Evolutionary conservation across 2,113 vertebrate species (phyloP), one percentile per base, ranked within the genome.

Genomic region (Tamias sibiricus): DNA sequence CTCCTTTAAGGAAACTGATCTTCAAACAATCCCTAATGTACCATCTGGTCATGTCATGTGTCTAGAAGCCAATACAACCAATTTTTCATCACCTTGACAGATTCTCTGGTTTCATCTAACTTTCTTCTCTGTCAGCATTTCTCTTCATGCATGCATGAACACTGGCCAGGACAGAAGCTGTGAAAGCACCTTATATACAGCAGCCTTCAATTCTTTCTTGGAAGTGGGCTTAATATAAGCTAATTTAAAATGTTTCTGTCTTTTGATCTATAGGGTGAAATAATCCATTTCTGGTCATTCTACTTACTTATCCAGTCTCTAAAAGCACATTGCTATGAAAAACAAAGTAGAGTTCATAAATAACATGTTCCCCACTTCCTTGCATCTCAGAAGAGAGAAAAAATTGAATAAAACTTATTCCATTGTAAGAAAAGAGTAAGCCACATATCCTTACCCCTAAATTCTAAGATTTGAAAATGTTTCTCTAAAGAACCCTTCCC

Each of bases 31-130:
- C 54, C 69, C 83, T 54, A 68, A 95, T 84, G 62, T 54, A 69
- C 42, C 87, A 90, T 87, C 71, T 95, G 90, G 75, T 49, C 83
- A 59, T 68, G 42, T 49, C 40, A n/a, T 75, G 44, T 75, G 35
- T 86, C 74, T 91, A 81, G 90, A 86, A 59, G 13, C 80, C 92
- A 75, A 59, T 14, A 37, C n/a, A n/a, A 68, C 62, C 90, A 72
- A 92, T 82, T 93, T 95, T 52, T 91, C 84, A 75, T 82, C 87
- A 64, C 16, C 62, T 62, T 92, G 71, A 90, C 92, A 95, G 85
- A 81, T 87, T 87, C 81, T 17, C 81, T 26, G 40, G 37, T 95
- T 90, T 96, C 71, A 17, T 35, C 77, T 96, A 68, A 80, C 42
- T 82, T 69, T 91, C 57, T 90, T 72, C 89, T 83, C 30, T 22